Evolutionary conservation across 2,113 vertebrate species (phyloP).

Genomic region (Holacanthus passer): DNA sequence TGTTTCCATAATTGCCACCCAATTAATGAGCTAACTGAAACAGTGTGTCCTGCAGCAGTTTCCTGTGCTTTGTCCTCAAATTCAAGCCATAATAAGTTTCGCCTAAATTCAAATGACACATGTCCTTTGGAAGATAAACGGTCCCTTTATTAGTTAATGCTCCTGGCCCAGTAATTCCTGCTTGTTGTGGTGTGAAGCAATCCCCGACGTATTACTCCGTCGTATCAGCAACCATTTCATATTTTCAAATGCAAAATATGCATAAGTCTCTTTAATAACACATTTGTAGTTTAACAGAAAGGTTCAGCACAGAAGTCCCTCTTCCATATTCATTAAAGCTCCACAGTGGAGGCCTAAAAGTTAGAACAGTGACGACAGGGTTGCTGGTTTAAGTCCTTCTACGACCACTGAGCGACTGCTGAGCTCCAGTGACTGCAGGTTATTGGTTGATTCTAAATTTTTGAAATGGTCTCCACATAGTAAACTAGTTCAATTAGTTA

Average conservation of each 20-base stretch:
- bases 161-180: conserved; percentile 43
- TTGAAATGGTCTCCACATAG: background rate
- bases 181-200: conserved; percentile 50
- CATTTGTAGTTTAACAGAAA: background rate
- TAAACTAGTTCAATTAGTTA: no score
- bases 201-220: conserved; percentile 22
- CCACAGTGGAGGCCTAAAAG: background rate
- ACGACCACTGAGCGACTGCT: background rate
- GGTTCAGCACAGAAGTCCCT: background rate
- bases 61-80: conserved; percentile 65
- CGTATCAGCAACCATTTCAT: conserved; percentile 22
- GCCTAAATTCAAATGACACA: conserved; percentile 63
- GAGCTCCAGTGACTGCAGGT: background rate
- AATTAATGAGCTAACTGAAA: conserved; percentile 76
- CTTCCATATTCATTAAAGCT: background rate
- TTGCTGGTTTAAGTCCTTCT: background rate
- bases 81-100: conserved; percentile 49
- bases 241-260: conserved; percentile 26
- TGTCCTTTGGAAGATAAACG: conserved; percentile 72
- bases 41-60: conserved; percentile 58
- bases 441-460: background rate
- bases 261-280: conserved; percentile 29
- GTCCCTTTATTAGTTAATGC: conserved; percentile 52
- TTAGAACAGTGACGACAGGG: background rate
- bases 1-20: conserved; percentile 72